Evolutionary conservation across 2,888 invertebrate genomes (phyloP).

Genomic region (Cheilosia urbana): DNA sequence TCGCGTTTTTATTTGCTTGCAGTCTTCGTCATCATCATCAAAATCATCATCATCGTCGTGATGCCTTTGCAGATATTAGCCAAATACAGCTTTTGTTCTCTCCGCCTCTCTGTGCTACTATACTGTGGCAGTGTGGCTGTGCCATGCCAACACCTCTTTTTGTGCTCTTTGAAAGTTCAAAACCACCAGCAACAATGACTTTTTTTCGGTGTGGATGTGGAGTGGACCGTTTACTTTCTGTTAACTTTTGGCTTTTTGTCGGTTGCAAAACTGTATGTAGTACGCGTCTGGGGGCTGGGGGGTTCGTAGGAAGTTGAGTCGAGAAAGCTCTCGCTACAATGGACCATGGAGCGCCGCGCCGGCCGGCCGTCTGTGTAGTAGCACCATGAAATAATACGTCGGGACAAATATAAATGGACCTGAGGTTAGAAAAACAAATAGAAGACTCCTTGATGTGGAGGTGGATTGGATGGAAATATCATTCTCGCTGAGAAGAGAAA

Average conservation of each 20-base stretch:
- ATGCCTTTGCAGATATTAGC: slow-evolving; percentile 18
- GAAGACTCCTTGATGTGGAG: not conserved
- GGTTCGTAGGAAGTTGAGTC: slow-evolving; percentile 4
- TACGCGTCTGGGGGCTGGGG: slow-evolving; percentile 9
- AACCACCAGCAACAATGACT: slow-evolving; percentile 38
- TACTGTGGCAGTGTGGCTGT: not conserved
- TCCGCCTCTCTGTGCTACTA: not conserved
- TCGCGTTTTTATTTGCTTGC: not conserved
- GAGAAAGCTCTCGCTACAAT: slow-evolving; percentile 20
- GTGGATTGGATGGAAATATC: not conserved
- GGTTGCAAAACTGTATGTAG: slow-evolving; percentile 15
- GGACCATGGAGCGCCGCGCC: not conserved
- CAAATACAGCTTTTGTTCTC: slow-evolving; percentile 18
- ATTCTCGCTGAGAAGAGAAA: too few species aligned
- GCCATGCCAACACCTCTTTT: slow-evolving; percentile 9
- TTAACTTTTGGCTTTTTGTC: slow-evolving; percentile 54
- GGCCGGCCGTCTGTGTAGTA: not conserved
- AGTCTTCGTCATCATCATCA: slow-evolving; percentile 2
- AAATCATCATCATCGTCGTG: not conserved
- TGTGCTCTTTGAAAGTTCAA: slow-evolving; percentile 37
- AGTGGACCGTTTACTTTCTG: slow-evolving; percentile 42
- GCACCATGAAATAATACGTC: slow-evolving; percentile 9
- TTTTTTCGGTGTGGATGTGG: slow-evolving; percentile 29
- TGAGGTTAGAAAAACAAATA: slow-evolving; percentile 7
- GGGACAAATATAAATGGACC: slow-evolving; percentile 15